Base-by-base conservation (phyloP, 1,140 invertebrate species). In the Spodoptera litura region DNA sequence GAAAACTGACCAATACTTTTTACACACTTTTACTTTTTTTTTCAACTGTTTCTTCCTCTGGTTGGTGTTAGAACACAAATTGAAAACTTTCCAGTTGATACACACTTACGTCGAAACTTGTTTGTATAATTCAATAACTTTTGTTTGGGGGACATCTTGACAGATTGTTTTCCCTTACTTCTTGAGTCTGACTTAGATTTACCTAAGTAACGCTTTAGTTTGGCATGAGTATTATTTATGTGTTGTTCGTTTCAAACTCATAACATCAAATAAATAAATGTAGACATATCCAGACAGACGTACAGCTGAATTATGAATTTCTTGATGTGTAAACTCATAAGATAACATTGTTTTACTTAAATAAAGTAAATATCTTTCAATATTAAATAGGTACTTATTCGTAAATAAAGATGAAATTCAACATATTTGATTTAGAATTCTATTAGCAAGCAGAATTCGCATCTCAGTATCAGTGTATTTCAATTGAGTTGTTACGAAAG, bases 1-100 rank as follows among this genome's bases (percentile, higher is more conserved):
- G 38, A 44, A 88, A 89, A 88, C 89, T 91, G 89, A 91, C 90
- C 89, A 81, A 85, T 86, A 85, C 82, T 58, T 83, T 31, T 76
- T 38, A 80, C 74, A 84, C 82, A 76, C 81, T 83, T 87, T 85
- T 84, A 5, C 79, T 71, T 78, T 74, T 62, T 80, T 72, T 81
- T 59, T 72, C 44, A 52, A 51, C 44, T 44, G 68, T 27, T 78
- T 80, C 83, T 84, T 78, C 85, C 87, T 89, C 83, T 80, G 66
- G 74, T 71, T 13, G 8, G 5, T 76, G 4, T 53, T 55, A 15
- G 27, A 72, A 27, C 73, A 66, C 6, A 66, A 64, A 75, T 75
- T 64, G 71, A 73, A 56, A 73, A 12, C 38, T 35, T 35, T 72
- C 35, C 49, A 25, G 52, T 44, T 15, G 53, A 72, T 72, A 58